These are phyloP conservation scores for Tragelaphus imberbis DNA, from an alignment of 2,113 vertebrate genomes.

Conservation along the genomic window DNA sequence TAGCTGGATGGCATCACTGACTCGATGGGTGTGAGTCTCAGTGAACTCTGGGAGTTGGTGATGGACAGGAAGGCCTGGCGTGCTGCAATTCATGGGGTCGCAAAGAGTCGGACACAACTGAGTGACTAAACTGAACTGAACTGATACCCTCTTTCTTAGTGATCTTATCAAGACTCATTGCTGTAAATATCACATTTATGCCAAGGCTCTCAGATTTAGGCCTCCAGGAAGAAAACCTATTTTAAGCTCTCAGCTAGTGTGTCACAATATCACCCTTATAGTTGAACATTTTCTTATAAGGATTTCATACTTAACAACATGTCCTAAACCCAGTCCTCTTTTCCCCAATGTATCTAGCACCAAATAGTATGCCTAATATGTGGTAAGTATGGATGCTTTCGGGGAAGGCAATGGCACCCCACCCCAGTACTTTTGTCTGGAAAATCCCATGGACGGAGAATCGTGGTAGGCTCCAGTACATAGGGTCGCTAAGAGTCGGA, in stretches of 20 bases:
- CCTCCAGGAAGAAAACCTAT: not conserved
- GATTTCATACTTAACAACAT: not conserved
- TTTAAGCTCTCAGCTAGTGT: not conserved
- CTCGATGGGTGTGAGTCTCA: no score
- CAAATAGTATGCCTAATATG: not conserved
- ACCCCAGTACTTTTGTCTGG: no score
- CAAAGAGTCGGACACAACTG: no score
- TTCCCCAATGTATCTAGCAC: not conserved
- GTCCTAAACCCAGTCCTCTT: not conserved
- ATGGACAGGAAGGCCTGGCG: no score
- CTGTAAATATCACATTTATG: not conserved
- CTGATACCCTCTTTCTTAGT: not conserved
- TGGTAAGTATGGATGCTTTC: not conserved
- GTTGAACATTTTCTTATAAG: not conserved
- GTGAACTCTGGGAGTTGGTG: no score
- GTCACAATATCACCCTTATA: not conserved
- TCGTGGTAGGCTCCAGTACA: no score
- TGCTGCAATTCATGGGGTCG: no score
- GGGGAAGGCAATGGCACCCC: no score
- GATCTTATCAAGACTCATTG: not conserved
- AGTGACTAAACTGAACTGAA: no score
- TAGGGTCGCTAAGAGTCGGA: no score
- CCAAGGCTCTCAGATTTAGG: not conserved
- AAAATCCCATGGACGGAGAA: no score
- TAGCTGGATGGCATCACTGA: no score